Evolutionary conservation across 2,888 invertebrate species (phyloP).

Genomic region (Reticulitermes lucifugus): DNA sequence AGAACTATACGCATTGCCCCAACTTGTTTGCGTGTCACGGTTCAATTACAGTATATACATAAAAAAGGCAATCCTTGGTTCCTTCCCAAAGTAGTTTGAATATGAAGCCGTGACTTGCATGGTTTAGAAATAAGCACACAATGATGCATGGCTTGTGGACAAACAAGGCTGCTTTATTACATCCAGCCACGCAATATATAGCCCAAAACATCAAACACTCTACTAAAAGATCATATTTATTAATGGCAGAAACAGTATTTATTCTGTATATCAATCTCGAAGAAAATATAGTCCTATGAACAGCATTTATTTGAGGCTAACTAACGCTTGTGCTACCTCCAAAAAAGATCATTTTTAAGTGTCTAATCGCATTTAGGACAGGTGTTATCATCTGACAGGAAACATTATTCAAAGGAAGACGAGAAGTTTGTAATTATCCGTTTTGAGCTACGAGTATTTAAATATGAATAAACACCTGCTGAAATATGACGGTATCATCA

Average conservation of each 20-base stretch:
- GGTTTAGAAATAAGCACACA: conserved; percentile 1
- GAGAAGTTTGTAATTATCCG: not conserved
- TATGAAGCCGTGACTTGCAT: conserved; percentile 11
- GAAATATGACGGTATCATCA: not conserved
- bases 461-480: not conserved
- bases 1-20: conserved; percentile 9
- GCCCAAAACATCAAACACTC: not conserved
- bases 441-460: not conserved
- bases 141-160: conserved; percentile 12
- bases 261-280: not conserved
- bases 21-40: conserved; percentile 25
- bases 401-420: not conserved
- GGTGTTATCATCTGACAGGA: conserved; percentile 13
- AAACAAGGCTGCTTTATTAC: conserved; percentile 20
- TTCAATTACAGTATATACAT: conserved; percentile 17
- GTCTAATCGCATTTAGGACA: not conserved
- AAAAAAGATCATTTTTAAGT: too few relatives aligned
- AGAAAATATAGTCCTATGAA: not conserved
- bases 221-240: not conserved
- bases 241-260: not conserved
- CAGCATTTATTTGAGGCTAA: not conserved
- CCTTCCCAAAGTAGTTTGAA: not conserved
- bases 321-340: not conserved
- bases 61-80: conserved; percentile 6
- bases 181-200: conserved; percentile 18